Percentiles rank a stretch among this genome's conserved stretches.
These are phyloP conservation scores for Acronicta aceris DNA, from an alignment of 2,888 invertebrate genomes.

Conservation along the genomic window DNA sequence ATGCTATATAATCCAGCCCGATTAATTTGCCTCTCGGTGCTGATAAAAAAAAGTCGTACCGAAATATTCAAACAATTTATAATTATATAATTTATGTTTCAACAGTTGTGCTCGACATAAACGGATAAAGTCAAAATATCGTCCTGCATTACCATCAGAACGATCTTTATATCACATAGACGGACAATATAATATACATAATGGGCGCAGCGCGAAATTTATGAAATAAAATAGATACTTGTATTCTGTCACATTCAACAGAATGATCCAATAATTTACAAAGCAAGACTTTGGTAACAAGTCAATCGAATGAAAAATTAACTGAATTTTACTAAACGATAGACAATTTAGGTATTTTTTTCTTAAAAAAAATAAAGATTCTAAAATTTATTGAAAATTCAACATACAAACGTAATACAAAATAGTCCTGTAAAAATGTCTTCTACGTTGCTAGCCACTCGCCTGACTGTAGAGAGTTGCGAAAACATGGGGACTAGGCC, in stretches of 20 bases:
- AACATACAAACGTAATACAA: conserved; percentile 15
- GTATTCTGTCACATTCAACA: not conserved
- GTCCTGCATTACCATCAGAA: conserved; percentile 22
- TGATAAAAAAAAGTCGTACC: not conserved
- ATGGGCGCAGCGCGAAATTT: conserved; percentile 9
- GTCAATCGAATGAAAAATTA: no score
- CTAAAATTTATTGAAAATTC: not conserved
- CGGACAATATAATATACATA: conserved; percentile 13
- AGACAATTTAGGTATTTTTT: not conserved
- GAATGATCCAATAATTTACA: conserved; percentile 3
- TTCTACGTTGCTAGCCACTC: not conserved
- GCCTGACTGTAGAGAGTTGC: conserved; percentile 4
- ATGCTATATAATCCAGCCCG: no score
- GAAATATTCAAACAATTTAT: conserved; percentile 43
- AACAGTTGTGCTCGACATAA: conserved; percentile 50
- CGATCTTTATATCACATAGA: conserved; percentile 9
- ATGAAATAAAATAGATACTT: not conserved
- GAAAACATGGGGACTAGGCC: conserved; percentile 3
- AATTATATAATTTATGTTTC: conserved; percentile 45
- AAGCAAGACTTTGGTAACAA: not conserved
- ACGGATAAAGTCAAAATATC: conserved; percentile 21
- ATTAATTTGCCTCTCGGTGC: no score
- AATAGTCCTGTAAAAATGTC: conserved; percentile 27
- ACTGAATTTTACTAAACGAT: not conserved
- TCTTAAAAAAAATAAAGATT: not conserved